Percentiles rank a stretch among this genome's conserved stretches.
phyloP scores from a whole-genome alignment of 2,113 vertebrate genomes.

The Petrocephalus microphthalmus region DNA sequence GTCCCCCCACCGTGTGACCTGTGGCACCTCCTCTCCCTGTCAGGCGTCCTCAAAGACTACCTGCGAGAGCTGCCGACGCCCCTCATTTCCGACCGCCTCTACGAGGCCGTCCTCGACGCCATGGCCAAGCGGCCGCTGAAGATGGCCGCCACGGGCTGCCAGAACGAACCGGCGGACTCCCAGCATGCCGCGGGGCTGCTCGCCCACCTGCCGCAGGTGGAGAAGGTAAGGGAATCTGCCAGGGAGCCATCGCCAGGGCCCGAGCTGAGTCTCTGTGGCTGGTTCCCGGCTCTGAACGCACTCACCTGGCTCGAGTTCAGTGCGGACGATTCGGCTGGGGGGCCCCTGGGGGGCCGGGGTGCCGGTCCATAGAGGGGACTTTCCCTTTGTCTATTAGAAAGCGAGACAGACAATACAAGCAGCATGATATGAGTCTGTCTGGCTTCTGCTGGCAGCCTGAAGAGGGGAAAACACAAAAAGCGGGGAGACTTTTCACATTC shows the following conservation, averaged over 20 bases:
- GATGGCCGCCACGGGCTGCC: conserved; percentile 73
- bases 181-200: conserved; percentile 73
- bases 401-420: not conserved
- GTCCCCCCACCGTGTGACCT: not conserved
- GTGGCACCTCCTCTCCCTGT: not conserved
- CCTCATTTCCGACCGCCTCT: conserved; percentile 85
- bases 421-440: not conserved
- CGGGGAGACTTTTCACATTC: not conserved
- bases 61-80: conserved; percentile 89
- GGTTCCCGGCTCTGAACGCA: not conserved
- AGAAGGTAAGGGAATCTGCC: conserved; percentile 63
- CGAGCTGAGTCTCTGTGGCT: not conserved
- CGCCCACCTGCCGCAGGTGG: conserved; percentile 80
- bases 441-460: not conserved
- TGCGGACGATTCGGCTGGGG: not conserved
- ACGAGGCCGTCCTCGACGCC: conserved; percentile 79
- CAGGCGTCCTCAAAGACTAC: conserved; percentile 95
- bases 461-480: not conserved
- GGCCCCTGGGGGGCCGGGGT: not conserved
- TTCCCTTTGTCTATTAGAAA: conserved; percentile 26
- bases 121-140: conserved; percentile 80
- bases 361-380: not conserved
- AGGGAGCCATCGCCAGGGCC: not conserved
- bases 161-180: conserved; percentile 76
- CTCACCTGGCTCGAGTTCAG: not conserved